phyloP scores from a whole-genome alignment of 2,888 invertebrate genomes.

The Lycaena phlaeas region DNA sequence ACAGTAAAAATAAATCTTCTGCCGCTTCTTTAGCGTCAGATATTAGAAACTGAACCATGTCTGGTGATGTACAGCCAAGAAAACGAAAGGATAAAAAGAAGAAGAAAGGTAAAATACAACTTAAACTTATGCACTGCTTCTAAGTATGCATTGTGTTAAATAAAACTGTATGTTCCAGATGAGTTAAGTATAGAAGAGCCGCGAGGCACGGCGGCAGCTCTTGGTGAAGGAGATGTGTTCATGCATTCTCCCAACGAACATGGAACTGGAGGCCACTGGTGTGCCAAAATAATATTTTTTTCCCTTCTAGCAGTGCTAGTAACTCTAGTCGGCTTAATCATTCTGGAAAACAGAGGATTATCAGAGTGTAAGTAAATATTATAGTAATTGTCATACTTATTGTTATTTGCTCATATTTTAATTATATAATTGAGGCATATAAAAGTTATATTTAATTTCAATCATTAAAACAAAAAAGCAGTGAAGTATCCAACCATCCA shows the following conservation, averaged over 20 bases:
- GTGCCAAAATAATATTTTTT: slow-evolving; percentile 88
- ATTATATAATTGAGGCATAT: no score
- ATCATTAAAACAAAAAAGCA: no score
- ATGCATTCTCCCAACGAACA: slow-evolving; percentile 85
- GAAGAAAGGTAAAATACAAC: slow-evolving; percentile 79
- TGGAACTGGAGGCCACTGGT: slow-evolving; percentile 86
- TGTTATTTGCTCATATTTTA: no score
- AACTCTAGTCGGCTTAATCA: slow-evolving; percentile 83
- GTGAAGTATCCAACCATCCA: no score
- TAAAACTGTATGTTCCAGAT: slow-evolving; percentile 31
- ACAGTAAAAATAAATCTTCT: slow-evolving; percentile 49
- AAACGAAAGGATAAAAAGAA: slow-evolving; percentile 88
- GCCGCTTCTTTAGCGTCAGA: slow-evolving; percentile 58
- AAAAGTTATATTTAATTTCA: no score
- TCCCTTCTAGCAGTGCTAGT: slow-evolving; percentile 79
- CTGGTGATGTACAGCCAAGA: slow-evolving; percentile 89
- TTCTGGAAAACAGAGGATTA: slow-evolving; percentile 84
- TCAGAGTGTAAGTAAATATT: slow-evolving; percentile 82
- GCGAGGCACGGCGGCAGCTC: slow-evolving; percentile 56
- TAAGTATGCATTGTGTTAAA: no score
- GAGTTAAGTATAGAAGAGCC: slow-evolving; percentile 59
- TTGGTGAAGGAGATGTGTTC: slow-evolving; percentile 79
- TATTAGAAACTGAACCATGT: slow-evolving; percentile 75
- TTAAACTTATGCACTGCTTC: not conserved
- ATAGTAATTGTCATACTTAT: no score